A percentile compares a stretch with the other conserved stretches of the same genome.
These are phyloP conservation scores for Caprella mutica DNA, from an alignment of 2,888 invertebrate genomes.

Conservation along the genomic window DNA sequence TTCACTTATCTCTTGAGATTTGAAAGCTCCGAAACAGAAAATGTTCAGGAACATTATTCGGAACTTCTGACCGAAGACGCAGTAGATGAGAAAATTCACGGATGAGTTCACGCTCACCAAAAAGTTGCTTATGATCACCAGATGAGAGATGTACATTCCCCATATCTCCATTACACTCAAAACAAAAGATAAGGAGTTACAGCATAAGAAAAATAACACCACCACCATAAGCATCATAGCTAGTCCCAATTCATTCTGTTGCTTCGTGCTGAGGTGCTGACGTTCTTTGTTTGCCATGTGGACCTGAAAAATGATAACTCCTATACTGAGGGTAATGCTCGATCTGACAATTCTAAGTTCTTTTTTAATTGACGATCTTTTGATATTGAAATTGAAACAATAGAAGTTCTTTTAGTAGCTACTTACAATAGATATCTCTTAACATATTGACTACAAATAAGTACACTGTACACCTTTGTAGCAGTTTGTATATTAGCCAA, in stretches of 20 bases:
- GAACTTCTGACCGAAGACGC: constrained; percentile 94
- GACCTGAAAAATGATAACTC: constrained; percentile 48
- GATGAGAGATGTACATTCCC: constrained; percentile 44
- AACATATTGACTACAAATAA: too few relatives aligned
- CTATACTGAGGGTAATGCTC: too few relatives aligned
- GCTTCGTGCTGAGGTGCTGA: constrained; percentile 73
- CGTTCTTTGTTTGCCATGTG: constrained; percentile 79
- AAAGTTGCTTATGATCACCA: constrained; percentile 68
- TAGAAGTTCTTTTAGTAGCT: too few relatives aligned
- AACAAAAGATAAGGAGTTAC: constrained; percentile 76
- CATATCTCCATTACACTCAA: constrained; percentile 71
- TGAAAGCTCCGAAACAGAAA: constrained; percentile 24
- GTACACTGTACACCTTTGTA: too few relatives aligned
- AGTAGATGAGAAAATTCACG: constrained; percentile 94
- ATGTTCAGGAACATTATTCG: constrained; percentile 60
- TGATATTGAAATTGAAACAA: too few relatives aligned
- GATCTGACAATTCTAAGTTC: too few relatives aligned
- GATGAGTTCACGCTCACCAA: constrained; percentile 93
- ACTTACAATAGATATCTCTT: too few relatives aligned
- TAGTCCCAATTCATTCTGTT: constrained; percentile 81
- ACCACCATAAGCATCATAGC: constrained; percentile 92
- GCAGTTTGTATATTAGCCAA: too few relatives aligned
- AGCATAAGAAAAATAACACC: constrained; percentile 84
- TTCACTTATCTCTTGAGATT: too few relatives aligned
- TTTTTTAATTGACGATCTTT: too few relatives aligned